These are phyloP conservation scores for Heliothis subflexa DNA, from an alignment of 1,140 invertebrate species.

Conservation along the genomic window DNA sequence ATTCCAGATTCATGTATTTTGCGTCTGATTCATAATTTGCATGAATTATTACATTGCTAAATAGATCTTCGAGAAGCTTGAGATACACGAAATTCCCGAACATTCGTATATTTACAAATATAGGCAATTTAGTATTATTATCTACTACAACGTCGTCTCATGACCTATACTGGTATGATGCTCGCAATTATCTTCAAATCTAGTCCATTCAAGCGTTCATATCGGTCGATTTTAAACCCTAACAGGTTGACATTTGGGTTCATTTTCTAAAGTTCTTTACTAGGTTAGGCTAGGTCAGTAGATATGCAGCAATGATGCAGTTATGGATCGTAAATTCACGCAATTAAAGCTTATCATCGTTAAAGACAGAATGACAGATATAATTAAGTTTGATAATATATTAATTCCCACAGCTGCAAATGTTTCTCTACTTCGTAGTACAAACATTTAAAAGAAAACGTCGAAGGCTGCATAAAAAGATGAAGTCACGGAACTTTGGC, in stretches of 20 bases:
- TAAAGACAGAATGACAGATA: conserved; percentile 14
- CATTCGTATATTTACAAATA: conserved; percentile 1
- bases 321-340: conserved; percentile 12
- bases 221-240: not conserved
- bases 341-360: conserved; percentile 19
- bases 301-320: conserved; percentile 8
- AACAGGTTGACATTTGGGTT: not conserved
- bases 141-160: conserved; percentile 15
- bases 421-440: no score
- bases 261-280: conserved; percentile 7
- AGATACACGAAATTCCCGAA: not conserved
- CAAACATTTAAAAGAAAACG: no score
- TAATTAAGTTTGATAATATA: not conserved
- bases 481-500: no score
- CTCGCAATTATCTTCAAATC: conserved; percentile 22
- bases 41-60: not conserved
- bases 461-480: no score
- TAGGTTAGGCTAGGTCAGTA: conserved; percentile 5
- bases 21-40: no score
- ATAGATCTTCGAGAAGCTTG: not conserved
- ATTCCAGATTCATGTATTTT: no score
- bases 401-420: no score
- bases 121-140: conserved; percentile 24
- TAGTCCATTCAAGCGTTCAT: conserved; percentile 12
- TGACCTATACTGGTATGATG: conserved; percentile 16